A percentile compares a stretch with the other conserved stretches of the same genome.
phyloP scores from a whole-genome alignment of 64 coral and sea anemone genomes.

The Anthopleura sola region DNA sequence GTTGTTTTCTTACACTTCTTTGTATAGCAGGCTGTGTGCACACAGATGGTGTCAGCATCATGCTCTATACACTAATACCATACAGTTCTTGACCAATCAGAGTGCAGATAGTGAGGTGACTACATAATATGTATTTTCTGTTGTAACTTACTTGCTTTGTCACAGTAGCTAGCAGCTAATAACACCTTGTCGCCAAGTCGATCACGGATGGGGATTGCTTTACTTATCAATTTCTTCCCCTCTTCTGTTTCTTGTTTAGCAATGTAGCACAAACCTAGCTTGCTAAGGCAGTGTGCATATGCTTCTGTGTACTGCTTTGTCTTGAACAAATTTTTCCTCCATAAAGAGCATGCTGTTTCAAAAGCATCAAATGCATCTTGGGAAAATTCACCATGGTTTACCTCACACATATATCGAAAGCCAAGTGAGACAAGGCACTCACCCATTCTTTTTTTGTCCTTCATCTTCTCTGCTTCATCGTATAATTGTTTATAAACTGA shows the following conservation, averaged over 20 bases:
- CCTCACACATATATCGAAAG: constrained; percentile 10
- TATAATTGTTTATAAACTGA: neutral
- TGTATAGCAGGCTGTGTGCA: too few species aligned
- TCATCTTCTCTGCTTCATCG: neutral
- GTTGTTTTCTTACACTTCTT: too few species aligned
- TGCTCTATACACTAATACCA: too few species aligned
- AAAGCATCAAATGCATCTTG: constrained; percentile 9
- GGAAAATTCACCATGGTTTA: neutral
- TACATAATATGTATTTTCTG: too few species aligned
- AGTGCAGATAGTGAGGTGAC: too few species aligned
- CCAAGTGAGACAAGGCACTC: constrained; percentile 12
- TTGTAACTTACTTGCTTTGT: constrained; percentile 26
- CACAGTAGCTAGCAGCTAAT: constrained; percentile 20
- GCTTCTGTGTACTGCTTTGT: neutral
- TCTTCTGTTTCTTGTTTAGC: neutral
- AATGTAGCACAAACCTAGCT: constrained; percentile 11
- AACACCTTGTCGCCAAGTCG: constrained; percentile 6
- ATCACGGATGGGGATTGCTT: neutral
- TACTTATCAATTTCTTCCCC: constrained; percentile 2
- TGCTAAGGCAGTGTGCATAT: constrained; percentile 16
- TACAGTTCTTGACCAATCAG: too few species aligned
- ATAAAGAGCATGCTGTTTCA: neutral
- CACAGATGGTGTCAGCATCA: too few species aligned
- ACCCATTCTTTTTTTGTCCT: neutral
- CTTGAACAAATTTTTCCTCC: neutral